These are phyloP conservation scores for Hylyphantes graminicola DNA, from an alignment of 1,140 invertebrate species.

Conservation along the genomic window DNA sequence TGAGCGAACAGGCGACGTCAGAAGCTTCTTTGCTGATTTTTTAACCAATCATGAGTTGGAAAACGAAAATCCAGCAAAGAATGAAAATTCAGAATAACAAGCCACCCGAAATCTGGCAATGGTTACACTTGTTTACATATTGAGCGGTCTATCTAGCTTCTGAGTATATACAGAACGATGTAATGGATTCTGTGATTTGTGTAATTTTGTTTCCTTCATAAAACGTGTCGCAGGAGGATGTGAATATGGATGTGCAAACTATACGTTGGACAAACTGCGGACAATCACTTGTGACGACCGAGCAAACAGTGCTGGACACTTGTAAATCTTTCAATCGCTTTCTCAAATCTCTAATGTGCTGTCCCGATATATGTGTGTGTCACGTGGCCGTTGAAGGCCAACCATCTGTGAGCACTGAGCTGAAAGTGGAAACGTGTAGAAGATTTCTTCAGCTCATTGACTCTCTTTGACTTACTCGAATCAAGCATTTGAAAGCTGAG, in stretches of 20 bases:
- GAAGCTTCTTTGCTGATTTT: too few species aligned
- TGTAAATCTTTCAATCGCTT: constrained; percentile 29
- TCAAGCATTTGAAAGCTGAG: not conserved
- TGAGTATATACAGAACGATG: too few species aligned
- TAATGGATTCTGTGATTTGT: constrained; percentile 27
- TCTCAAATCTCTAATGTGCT: constrained; percentile 29
- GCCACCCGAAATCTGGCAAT: too few species aligned
- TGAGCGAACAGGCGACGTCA: too few species aligned
- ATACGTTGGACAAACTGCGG: constrained; percentile 22
- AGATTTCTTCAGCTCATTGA: too few species aligned
- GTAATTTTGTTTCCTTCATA: constrained; percentile 19
- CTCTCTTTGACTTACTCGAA: constrained; percentile 15
- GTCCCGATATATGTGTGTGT: constrained; percentile 46
- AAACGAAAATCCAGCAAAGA: too few species aligned
- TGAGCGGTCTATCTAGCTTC: too few species aligned
- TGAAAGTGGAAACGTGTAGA: too few species aligned
- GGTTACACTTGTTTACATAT: too few species aligned
- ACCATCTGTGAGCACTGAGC: constrained; percentile 3
- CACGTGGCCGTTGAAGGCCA: constrained; percentile 57
- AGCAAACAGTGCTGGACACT: constrained; percentile 53
- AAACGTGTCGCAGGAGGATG: constrained; percentile 26
- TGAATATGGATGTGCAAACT: constrained; percentile 19
- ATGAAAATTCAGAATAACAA: too few species aligned
- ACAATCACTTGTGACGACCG: constrained; percentile 33
- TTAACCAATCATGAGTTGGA: too few species aligned